Evolutionary conservation across 1,140 invertebrate genomes (phyloP), one percentile per base, ranked within the genome.

Genomic region (Lamellibrachia luymesi): DNA sequence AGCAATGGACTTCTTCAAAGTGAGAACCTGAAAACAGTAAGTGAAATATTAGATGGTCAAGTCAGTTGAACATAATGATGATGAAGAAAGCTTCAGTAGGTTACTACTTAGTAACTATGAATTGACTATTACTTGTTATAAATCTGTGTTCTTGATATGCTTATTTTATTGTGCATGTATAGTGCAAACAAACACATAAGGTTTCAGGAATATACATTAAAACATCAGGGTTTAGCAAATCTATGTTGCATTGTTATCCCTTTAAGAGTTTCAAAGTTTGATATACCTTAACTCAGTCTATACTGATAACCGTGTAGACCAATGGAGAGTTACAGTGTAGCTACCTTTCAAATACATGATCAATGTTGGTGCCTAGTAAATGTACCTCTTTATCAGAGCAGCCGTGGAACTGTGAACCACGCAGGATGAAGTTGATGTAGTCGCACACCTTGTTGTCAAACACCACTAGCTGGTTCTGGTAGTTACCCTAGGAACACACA

Each of bases 361-460:
- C 38, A 38, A 38, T 38, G 38, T 38, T 38, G 38, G 38, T 38
- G 38, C 38, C 38, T 38, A 93, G 38, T 7, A 10, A 1, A 49
- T 56, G 51, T 90, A 96, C 95, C 95, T 96, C 95, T 93, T 96
- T 96, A 89, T 94, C 94, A 13, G 95, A 93, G 93, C 95, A 96
- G 90, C 95, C 95, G 38, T 95, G 94, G 94, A 95, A 96, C 13
- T 94, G 89, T 2, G 94, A 94, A 49, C 94, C 94, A 92, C 95
- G 93, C 2, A 96, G 94, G 17, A 96, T 96, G 92, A 95, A 95
- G 95, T 96, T 96, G 91, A 96, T 94, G 93, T 96, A 95, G 91
- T 96, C 95, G 94, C 95, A 95, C 50, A 96, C 94, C 93, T 96
- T 96, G 93, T 95, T 95, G 93, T 96, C 95, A 95, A 96, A 95